Evolutionary conservation across 1,140 invertebrate genomes (phyloP).

Genomic region (Drosophila equinoxialis): DNA sequence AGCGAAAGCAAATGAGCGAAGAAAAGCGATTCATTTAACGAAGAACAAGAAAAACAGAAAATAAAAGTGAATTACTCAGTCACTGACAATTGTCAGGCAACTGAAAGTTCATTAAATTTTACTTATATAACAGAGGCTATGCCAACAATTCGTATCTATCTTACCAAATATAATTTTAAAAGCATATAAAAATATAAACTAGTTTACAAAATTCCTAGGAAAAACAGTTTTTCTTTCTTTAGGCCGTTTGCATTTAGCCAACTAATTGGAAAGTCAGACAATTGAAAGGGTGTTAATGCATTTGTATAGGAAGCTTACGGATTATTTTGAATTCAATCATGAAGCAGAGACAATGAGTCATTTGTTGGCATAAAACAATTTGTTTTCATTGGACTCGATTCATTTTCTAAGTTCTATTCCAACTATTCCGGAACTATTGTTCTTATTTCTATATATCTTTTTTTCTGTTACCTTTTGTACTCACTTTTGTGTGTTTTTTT

Average conservation of each 20-base stretch:
- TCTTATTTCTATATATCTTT: not conserved
- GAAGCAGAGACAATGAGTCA: not conserved
- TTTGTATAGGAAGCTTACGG: too few relatives aligned
- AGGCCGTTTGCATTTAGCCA: too few relatives aligned
- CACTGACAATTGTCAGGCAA: not conserved
- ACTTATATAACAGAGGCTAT: too few relatives aligned
- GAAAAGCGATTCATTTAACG: not conserved
- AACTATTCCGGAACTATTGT: constrained; percentile 23
- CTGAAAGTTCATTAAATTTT: not conserved
- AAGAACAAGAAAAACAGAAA: not conserved
- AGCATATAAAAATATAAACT: too few relatives aligned
- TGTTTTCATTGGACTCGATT: too few relatives aligned
- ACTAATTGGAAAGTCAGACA: too few relatives aligned
- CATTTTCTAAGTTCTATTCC: not conserved
- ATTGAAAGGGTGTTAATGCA: too few relatives aligned
- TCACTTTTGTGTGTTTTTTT: constrained; percentile 27
- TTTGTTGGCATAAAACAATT: not conserved
- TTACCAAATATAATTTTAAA: too few relatives aligned
- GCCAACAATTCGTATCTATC: too few relatives aligned
- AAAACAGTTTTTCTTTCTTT: too few relatives aligned
- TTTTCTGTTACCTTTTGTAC: constrained; percentile 23
- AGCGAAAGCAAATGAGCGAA: not conserved
- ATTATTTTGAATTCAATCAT: too few relatives aligned
- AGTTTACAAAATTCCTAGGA: too few relatives aligned
- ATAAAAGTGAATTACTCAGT: not conserved